Base-by-base conservation (phyloP, 2,888 invertebrate genomes). In the Apamea sordens region DNA sequence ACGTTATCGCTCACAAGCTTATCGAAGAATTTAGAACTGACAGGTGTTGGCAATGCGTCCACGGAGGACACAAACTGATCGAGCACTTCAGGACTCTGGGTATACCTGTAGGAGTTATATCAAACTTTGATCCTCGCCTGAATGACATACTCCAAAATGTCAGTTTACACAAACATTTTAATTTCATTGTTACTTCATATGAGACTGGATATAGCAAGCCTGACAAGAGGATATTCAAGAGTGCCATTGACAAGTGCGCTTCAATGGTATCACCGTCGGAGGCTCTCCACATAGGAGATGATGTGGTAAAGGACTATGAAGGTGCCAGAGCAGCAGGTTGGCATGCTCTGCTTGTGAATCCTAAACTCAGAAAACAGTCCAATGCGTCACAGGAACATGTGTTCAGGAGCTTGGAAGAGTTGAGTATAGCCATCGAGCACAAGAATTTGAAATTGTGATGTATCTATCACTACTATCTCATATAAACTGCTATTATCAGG, bases 91-190 rank as follows among this genome's bases (percentile, higher is more conserved):
- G 94, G 82, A 92, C 93, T 21, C 95, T 93, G 76, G 94, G 94
- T 44, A 90, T 97, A 24, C 89, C 93, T 11, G 88, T 99, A 67
- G 99, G 99, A 6, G 97, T 99, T 0, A 98, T 99, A 87, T 99
- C 99, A 11, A 99, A 99, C 95, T 99, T 98, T 95, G 99, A 99
- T 95, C 98, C 98, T 53, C 97, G 99, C 53, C 95, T 99, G 4
- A 97, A 97, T 81, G 95, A 97, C 10, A 97, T 99, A 84, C 96
- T 99, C 75, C 89, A 95, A 24, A 98, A 97, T 89, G 96, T 98
- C 61, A 97, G 97, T 77, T 94, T 99, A n/a, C 92, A 97, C 73
- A 95, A 98, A 75, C 98, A 98, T 92, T 98, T 99, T 94, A 97
- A 98, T 86, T 99, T 99, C 95, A 97, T 99, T 68, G 85, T 99